Percentiles rank a stretch among this genome's conserved stretches.
phyloP scores from a whole-genome alignment of 2,888 invertebrate genomes.

The Callyntrura guangdongensis region DNA sequence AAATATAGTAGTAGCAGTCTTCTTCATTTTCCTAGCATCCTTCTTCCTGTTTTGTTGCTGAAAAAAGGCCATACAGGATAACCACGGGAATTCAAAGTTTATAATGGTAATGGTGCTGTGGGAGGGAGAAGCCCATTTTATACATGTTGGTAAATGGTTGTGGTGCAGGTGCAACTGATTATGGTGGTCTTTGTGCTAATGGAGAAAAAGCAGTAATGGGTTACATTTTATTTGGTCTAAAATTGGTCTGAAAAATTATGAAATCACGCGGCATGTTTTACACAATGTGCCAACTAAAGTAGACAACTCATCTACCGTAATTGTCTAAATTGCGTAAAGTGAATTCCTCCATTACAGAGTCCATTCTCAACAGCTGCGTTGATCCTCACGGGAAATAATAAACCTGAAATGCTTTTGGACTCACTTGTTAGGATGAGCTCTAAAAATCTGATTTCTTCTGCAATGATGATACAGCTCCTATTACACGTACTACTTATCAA shows the following conservation, averaged over 20 bases:
- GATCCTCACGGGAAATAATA: slow-evolving; percentile 32
- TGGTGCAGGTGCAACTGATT: background rate
- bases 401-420: background rate
- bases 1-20: slow-evolving; percentile 40
- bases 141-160: slow-evolving; percentile 1
- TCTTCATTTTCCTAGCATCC: slow-evolving; percentile 48
- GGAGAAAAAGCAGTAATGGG: slow-evolving; percentile 48
- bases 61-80: slow-evolving; percentile 9
- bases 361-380: background rate
- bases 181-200: slow-evolving; percentile 15
- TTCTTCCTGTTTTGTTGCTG: slow-evolving; percentile 66
- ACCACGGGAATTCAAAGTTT: slow-evolving; percentile 17
- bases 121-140: background rate
- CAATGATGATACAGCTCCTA: too few species aligned
- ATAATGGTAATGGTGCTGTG: background rate
- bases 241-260: slow-evolving; percentile 68
- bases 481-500: background rate
- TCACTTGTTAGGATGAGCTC: background rate
- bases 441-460: slow-evolving; percentile 5
- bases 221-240: slow-evolving; percentile 62
- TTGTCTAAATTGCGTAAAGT: slow-evolving; percentile 64
- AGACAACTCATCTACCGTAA: slow-evolving; percentile 68
- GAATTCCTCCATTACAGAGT: slow-evolving; percentile 15
- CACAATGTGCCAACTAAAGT: slow-evolving; percentile 51
- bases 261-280: slow-evolving; percentile 69